Evolutionary conservation across 2,797 vertebrate genomes (phyloP).

Genomic region (Typhlichthys subterraneus): DNA sequence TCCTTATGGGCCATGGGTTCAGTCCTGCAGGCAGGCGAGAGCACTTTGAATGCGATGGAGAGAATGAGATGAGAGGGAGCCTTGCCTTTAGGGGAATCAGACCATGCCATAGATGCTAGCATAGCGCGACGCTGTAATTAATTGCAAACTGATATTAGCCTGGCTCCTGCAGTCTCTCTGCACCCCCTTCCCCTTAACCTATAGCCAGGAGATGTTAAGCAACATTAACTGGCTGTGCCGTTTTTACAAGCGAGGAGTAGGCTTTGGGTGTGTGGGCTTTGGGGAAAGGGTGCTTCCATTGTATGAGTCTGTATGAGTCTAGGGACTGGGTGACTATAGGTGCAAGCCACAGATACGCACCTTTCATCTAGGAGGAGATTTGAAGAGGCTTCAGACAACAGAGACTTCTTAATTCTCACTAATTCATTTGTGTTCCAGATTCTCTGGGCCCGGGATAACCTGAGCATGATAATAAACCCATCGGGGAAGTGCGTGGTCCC

Average conservation of each 20-base stretch:
- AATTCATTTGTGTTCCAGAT: slow-evolving; percentile 99
- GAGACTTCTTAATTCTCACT: slow-evolving; percentile 99
- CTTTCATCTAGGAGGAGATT: slow-evolving; percentile 98
- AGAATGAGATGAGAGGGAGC: slow-evolving; percentile 78
- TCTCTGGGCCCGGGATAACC: slow-evolving; percentile 90
- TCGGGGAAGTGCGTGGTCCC: slow-evolving; percentile 87
- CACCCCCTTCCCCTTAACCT: slow-evolving; percentile 87
- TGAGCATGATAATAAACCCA: slow-evolving; percentile 89
- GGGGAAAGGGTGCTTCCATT: slow-evolving; percentile 60
- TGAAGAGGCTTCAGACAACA: slow-evolving; percentile 95
- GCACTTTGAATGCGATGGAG: slow-evolving; percentile 84
- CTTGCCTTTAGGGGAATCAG: slow-evolving; percentile 72
- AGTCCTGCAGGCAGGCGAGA: slow-evolving; percentile 64
- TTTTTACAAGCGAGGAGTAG: slow-evolving; percentile 77
- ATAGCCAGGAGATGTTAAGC: slow-evolving; percentile 89
- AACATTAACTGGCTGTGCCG: slow-evolving; percentile 87
- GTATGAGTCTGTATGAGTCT: slow-evolving; percentile 71
- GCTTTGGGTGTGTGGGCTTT: slow-evolving; percentile 60
- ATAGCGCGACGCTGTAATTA: slow-evolving; percentile 87
- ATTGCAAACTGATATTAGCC: slow-evolving; percentile 82
- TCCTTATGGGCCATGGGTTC: slow-evolving; percentile 64
- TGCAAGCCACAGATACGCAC: slow-evolving; percentile 86
- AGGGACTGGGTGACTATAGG: slow-evolving; percentile 73
- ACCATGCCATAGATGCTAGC: slow-evolving; percentile 74
- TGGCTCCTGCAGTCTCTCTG: slow-evolving; percentile 77